Conservation (phyloP, 2,888 invertebrate species). For the Diarsia rubi region DNA sequence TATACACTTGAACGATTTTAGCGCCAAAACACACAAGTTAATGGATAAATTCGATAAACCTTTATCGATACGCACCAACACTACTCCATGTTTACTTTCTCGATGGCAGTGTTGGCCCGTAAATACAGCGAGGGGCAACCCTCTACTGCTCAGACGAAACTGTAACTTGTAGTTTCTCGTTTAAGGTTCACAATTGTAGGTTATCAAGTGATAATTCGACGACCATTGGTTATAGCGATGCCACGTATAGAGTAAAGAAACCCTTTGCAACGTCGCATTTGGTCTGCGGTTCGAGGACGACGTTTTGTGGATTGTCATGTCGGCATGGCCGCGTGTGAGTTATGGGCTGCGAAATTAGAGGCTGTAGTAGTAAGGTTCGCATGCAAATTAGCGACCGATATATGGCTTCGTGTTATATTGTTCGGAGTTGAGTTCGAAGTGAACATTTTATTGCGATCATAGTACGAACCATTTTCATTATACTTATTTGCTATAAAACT, state of each 20-base stretch:
- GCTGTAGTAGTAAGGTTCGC: constrained; percentile 36
- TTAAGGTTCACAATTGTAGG: constrained; percentile 54
- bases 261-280: constrained; percentile 70
- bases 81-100: constrained; percentile 70
- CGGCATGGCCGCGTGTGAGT: constrained; percentile 60
- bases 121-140: constrained; percentile 67
- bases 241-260: constrained; percentile 70
- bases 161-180: neutral
- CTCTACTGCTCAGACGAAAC: constrained; percentile 50
- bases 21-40: constrained; percentile 59
- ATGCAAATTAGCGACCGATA: constrained; percentile 43
- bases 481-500: neutral
- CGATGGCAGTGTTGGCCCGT: constrained; percentile 67
- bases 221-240: constrained; percentile 66
- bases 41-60: constrained; percentile 70
- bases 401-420: constrained; percentile 26
- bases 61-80: constrained; percentile 66
- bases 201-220: constrained; percentile 46
- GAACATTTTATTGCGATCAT: neutral
- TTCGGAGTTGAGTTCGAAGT: neutral
- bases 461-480: neutral
- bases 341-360: constrained; percentile 61
- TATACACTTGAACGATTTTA: constrained; percentile 63
- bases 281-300: constrained; percentile 59
- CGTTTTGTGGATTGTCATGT: constrained; percentile 64